Conservation (phyloP, 1,140 invertebrate species). For the Bursaphelenchus mucronatus region DNA sequence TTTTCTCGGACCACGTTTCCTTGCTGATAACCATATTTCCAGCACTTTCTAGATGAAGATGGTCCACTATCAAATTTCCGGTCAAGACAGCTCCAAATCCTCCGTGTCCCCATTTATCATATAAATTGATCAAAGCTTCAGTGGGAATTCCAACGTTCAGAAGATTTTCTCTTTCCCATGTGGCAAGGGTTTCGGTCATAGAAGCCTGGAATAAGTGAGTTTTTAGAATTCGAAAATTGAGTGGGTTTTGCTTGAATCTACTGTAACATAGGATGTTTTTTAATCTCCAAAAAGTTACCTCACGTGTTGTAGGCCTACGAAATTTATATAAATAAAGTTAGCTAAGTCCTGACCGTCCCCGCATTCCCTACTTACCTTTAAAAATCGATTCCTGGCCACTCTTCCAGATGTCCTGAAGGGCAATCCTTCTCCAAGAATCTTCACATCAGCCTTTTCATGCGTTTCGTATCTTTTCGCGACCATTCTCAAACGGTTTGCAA, state of each 20-base stretch:
- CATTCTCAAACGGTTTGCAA: too few species aligned
- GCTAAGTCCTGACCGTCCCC: too few species aligned
- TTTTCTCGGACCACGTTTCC: conserved; percentile 16
- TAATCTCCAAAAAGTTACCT: too few species aligned
- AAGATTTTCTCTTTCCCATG: background rate
- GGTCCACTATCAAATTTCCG: conserved; percentile 26
- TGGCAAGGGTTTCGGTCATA: conserved; percentile 1
- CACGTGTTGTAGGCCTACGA: too few species aligned
- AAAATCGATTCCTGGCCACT: conserved; percentile 19
- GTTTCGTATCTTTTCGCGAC: too few species aligned
- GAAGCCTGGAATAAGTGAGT: conserved; percentile 14
- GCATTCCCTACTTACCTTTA: background rate
- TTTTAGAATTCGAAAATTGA: background rate
- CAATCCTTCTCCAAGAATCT: conserved; percentile 9
- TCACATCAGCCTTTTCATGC: background rate
- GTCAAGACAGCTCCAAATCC: conserved; percentile 32
- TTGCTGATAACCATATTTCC: conserved; percentile 22
- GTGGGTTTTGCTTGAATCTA: too few species aligned
- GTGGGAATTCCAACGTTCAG: conserved; percentile 30
- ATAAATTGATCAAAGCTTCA: conserved; percentile 28
- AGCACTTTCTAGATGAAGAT: conserved; percentile 19
- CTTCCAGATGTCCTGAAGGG: conserved; percentile 21
- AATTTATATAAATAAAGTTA: too few species aligned
- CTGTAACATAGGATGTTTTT: too few species aligned
- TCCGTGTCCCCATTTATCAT: conserved; percentile 30